Percentiles rank a stretch among this genome's conserved stretches.
phyloP scores from a whole-genome alignment of 2,113 vertebrate genomes.

The Gasterosteus aculeatus region DNA sequence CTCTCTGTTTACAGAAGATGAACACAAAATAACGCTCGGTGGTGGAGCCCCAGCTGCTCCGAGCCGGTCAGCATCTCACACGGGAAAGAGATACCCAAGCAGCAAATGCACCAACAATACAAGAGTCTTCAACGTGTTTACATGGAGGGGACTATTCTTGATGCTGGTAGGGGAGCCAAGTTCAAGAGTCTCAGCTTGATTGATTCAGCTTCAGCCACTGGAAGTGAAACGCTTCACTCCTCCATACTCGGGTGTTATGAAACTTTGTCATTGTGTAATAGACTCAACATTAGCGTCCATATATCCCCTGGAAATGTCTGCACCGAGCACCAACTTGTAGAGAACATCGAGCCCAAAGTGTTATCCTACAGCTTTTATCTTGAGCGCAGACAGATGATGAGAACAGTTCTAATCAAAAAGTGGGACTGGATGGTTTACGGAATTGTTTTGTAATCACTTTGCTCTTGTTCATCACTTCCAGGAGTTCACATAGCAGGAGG shows the following conservation, averaged over 20 bases:
- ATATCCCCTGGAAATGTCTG: slow-evolving; percentile 1
- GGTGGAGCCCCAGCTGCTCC: neutral
- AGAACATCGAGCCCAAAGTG: neutral
- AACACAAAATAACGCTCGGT: slow-evolving; percentile 14
- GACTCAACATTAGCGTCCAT: slow-evolving; percentile 34
- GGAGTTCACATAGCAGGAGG: neutral
- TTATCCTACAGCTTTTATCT: neutral
- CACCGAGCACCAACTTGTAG: neutral
- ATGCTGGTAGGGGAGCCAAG: slow-evolving; percentile 14
- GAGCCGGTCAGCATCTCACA: neutral
- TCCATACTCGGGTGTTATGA: slow-evolving; percentile 33
- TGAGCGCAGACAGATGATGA: neutral
- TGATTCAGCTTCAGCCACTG: slow-evolving; percentile 41
- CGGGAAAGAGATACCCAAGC: slow-evolving; percentile 4
- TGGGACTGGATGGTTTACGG: neutral
- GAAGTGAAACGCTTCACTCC: slow-evolving; percentile 47
- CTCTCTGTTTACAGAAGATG: slow-evolving; percentile 12
- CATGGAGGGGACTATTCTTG: slow-evolving; percentile 15
- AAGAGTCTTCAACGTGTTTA: slow-evolving; percentile 9
- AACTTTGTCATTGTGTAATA: slow-evolving; percentile 45
- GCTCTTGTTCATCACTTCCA: neutral
- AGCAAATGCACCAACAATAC: neutral
- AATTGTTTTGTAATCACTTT: neutral
- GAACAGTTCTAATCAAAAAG: neutral
- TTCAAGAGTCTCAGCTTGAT: slow-evolving; percentile 16